phyloP scores from a whole-genome alignment of 1,140 invertebrate species.

The Diorhabda carinulata region DNA sequence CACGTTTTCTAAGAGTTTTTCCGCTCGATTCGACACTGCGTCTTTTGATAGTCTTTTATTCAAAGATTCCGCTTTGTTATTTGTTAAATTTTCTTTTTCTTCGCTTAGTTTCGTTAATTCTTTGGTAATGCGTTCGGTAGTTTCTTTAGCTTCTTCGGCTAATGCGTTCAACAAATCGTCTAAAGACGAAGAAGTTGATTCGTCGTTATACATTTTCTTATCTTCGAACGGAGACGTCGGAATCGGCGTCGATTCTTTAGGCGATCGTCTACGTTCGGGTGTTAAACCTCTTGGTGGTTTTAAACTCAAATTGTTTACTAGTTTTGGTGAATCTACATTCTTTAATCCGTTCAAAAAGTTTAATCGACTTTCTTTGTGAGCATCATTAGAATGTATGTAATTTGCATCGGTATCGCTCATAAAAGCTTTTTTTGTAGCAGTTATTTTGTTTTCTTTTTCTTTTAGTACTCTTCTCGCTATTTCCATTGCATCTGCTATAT shows the following conservation, averaged over 20 bases:
- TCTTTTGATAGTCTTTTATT: slow-evolving; percentile 38
- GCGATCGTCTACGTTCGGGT: slow-evolving; percentile 31
- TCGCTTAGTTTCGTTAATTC: slow-evolving; percentile 51
- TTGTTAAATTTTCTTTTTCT: slow-evolving; percentile 20
- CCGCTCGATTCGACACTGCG: slow-evolving; percentile 48
- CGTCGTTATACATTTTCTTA: slow-evolving; percentile 10
- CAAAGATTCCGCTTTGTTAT: slow-evolving; percentile 19
- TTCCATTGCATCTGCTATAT: slow-evolving; percentile 47
- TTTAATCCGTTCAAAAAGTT: slow-evolving; percentile 41
- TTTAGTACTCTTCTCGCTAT: slow-evolving; percentile 43
- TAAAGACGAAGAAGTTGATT: slow-evolving; percentile 35
- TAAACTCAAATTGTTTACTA: slow-evolving; percentile 14
- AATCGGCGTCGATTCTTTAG: slow-evolving; percentile 38
- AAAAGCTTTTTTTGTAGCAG: slow-evolving; percentile 39
- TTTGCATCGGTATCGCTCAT: slow-evolving; percentile 41
- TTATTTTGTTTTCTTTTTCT: slow-evolving; percentile 43
- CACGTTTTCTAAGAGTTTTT: slow-evolving; percentile 48
- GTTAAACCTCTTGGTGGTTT: slow-evolving; percentile 37
- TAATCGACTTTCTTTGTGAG: slow-evolving; percentile 28
- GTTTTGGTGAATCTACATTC: not conserved
- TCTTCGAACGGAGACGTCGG: slow-evolving; percentile 34
- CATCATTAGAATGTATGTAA: slow-evolving; percentile 15
- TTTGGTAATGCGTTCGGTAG: slow-evolving; percentile 54
- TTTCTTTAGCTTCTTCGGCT: slow-evolving; percentile 49
- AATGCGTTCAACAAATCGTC: slow-evolving; percentile 41